A percentile compares a stretch with the other conserved stretches of the same genome.
These are phyloP conservation scores for Stictocephala bisonia DNA, from an alignment of 2,888 invertebrate genomes.

Conservation along the genomic window DNA sequence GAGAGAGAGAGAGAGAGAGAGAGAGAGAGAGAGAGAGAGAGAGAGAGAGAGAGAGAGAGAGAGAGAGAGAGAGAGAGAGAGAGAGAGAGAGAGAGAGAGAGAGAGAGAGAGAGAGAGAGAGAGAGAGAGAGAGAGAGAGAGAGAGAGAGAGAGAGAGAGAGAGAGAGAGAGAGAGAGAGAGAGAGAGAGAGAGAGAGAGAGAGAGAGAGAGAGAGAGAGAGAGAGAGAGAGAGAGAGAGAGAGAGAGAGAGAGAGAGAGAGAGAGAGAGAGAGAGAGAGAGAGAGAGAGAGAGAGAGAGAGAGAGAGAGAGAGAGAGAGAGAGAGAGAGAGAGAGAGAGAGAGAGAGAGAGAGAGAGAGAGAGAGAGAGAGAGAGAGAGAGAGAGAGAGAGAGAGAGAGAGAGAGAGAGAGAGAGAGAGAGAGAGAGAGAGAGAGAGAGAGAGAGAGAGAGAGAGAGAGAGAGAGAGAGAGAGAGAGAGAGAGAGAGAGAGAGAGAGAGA, in stretches of 20 bases:
- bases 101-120: neutral
- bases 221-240: conserved; percentile 35
- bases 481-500: conserved; percentile 4
- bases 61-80: neutral
- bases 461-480: conserved; percentile 16
- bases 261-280: conserved; percentile 37
- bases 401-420: neutral
- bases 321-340: conserved; percentile 7
- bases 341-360: neutral
- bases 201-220: neutral
- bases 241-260: conserved; percentile 43
- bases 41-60: neutral
- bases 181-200: conserved; percentile 43
- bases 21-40: neutral
- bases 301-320: neutral
- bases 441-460: neutral
- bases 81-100: neutral
- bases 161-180: conserved; percentile 40
- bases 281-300: neutral
- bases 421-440: conserved; percentile 7
- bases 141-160: conserved; percentile 29
- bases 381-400: conserved; percentile 4
- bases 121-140: conserved; percentile 16
- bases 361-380: conserved; percentile 16
- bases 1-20: neutral